A percentile compares a stretch with the other conserved stretches of the same genome.
phyloP scores from a whole-genome alignment of 2,113 vertebrate species.

The Forbesichthys papilliferus region DNA sequence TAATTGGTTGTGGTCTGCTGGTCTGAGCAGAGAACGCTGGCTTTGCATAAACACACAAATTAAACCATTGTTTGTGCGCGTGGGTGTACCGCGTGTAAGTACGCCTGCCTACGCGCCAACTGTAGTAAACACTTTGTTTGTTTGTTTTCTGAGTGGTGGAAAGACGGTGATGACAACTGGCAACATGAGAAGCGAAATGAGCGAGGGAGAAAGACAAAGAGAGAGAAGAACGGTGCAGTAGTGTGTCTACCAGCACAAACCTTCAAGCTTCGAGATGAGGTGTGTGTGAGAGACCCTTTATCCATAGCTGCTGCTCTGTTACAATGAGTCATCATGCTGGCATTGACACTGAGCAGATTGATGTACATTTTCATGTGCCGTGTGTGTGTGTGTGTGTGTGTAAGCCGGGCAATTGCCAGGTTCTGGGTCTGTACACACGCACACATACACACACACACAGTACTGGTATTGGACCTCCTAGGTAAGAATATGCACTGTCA shows the following conservation, averaged over 20 bases:
- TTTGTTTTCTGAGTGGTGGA: too few species aligned
- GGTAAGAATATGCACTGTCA: conserved; percentile 47
- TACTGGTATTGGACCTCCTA: conserved; percentile 38
- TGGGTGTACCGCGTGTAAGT: not conserved
- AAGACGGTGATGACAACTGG: not conserved
- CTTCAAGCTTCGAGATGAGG: conserved; percentile 36
- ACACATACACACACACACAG: conserved; percentile 19
- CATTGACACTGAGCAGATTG: too few species aligned
- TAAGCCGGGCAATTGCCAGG: not conserved
- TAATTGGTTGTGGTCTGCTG: conserved; percentile 28
- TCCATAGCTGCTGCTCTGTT: not conserved
- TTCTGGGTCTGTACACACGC: not conserved
- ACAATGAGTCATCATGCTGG: not conserved
- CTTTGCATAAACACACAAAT: conserved; percentile 34
- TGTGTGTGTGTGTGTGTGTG: conserved; percentile 26
- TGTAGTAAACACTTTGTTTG: too few species aligned
- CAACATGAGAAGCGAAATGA: not conserved
- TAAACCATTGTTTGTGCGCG: not conserved
- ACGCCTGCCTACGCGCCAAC: too few species aligned
- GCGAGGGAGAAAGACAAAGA: not conserved
- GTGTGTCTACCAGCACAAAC: conserved; percentile 29
- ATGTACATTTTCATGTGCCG: conserved; percentile 1
- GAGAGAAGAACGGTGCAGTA: not conserved
- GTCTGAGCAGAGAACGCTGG: conserved; percentile 36
- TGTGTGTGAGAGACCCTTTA: conserved; percentile 10